These are phyloP conservation scores for Vombatus ursinus DNA, from an alignment of 2,113 vertebrate species.

Conservation along the genomic window DNA sequence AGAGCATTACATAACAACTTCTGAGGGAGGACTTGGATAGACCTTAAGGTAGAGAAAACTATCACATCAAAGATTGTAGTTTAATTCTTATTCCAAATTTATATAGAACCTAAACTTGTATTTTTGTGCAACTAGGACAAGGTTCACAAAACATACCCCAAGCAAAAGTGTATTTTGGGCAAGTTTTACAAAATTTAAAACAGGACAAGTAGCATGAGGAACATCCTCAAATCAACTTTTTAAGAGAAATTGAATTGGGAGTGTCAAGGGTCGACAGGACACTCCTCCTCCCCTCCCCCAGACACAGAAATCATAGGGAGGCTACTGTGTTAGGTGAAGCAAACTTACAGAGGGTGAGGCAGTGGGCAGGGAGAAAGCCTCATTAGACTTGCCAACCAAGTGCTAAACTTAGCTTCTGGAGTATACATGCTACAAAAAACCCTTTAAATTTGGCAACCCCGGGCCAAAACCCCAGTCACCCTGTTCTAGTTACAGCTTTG, in stretches of 20 bases:
- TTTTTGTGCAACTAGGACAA: neutral
- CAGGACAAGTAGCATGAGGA: neutral
- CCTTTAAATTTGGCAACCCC: neutral
- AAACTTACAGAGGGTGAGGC: neutral
- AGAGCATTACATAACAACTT: slow-evolving; percentile 57
- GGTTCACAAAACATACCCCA: neutral
- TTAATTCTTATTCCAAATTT: slow-evolving; percentile 62
- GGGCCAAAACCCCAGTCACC: neutral
- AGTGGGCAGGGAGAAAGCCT: neutral
- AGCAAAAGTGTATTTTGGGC: neutral
- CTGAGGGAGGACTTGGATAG: slow-evolving; percentile 65
- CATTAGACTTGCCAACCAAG: neutral
- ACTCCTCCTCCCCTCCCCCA: neutral
- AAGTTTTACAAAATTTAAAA: neutral
- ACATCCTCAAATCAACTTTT: neutral
- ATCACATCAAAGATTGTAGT: slow-evolving; percentile 54
- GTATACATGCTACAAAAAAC: neutral
- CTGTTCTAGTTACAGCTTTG: neutral
- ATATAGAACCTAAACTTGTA: neutral
- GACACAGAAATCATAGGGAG: neutral
- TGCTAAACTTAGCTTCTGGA: neutral
- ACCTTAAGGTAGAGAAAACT: slow-evolving; percentile 56
- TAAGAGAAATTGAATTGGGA: neutral
- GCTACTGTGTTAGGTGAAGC: neutral
- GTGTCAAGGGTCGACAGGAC: neutral